These are phyloP conservation scores for Yponomeuta evonymella DNA, from an alignment of 2,888 invertebrate genomes.

Conservation along the genomic window DNA sequence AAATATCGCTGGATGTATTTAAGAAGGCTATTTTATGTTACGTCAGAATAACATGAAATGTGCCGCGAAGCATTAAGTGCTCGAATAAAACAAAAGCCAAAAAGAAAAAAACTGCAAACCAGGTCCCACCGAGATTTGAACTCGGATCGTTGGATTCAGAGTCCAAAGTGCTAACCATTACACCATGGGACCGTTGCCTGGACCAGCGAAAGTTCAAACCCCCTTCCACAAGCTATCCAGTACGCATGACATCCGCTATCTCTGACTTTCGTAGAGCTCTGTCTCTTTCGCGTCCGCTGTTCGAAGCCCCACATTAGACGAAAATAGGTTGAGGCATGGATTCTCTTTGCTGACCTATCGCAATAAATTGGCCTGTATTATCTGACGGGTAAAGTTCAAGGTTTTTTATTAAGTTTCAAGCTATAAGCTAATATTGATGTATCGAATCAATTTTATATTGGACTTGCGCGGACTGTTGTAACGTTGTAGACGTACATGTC, in stretches of 20 bases:
- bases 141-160: conserved; percentile 76
- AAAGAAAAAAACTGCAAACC: not conserved
- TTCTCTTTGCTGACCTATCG: conserved; percentile 9
- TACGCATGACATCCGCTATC: conserved; percentile 39
- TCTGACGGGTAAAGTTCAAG: too few relatives aligned
- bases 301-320: conserved; percentile 12
- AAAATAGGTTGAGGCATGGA: not conserved
- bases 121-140: conserved; percentile 76
- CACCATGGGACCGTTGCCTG: conserved; percentile 62
- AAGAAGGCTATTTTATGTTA: too few relatives aligned
- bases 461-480: too few relatives aligned
- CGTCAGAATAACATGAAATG: too few relatives aligned
- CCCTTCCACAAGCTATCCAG: conserved; percentile 23
- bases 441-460: too few relatives aligned
- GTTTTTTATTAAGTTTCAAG: too few relatives aligned
- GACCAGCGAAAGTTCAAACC: conserved; percentile 27
- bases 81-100: not conserved
- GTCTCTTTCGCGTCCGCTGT: conserved; percentile 21
- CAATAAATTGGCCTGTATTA: conserved; percentile 15
- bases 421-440: too few relatives aligned
- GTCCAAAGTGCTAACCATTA: conserved; percentile 78
- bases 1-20: too few relatives aligned
- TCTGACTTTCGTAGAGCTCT: conserved; percentile 16
- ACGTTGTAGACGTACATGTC: too few relatives aligned
- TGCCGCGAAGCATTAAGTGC: not conserved